Evolutionary conservation across 1,140 invertebrate genomes (phyloP).

Genomic region (Danaus melanippus): DNA sequence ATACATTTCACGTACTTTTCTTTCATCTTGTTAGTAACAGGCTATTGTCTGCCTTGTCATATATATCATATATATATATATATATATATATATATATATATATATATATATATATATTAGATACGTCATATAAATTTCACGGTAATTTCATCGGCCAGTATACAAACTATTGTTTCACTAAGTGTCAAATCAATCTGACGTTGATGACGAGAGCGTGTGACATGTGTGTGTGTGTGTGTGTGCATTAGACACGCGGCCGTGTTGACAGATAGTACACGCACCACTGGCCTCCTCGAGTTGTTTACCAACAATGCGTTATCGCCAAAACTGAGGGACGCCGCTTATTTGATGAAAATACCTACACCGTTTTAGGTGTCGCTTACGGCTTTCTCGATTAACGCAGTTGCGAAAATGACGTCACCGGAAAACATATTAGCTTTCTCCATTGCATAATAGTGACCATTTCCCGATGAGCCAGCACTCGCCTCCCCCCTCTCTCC

Average conservation of each 20-base stretch:
- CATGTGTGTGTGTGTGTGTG: not conserved
- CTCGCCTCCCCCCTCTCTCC: constrained; percentile 18
- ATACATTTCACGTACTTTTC: too few relatives aligned
- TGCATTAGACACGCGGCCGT: not conserved
- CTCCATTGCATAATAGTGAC: constrained; percentile 55
- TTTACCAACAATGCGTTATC: constrained; percentile 9
- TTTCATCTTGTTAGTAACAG: too few relatives aligned
- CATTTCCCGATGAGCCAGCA: constrained; percentile 38
- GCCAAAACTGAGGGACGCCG: constrained; percentile 1
- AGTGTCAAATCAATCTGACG: too few relatives aligned
- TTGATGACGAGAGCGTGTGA: too few relatives aligned
- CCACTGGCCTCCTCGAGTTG: constrained; percentile 7
- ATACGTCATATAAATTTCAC: too few relatives aligned
- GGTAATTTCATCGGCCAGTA: too few relatives aligned
- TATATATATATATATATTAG: too few relatives aligned
- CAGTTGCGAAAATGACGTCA: constrained; percentile 65
- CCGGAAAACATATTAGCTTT: constrained; percentile 59
- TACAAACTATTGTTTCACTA: too few relatives aligned
- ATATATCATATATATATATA: too few relatives aligned
- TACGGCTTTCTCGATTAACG: constrained; percentile 65
- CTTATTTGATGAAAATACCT: constrained; percentile 3
- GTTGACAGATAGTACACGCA: not conserved
- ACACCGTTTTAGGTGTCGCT: constrained; percentile 35
- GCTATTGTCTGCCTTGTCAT: too few relatives aligned
- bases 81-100: too few relatives aligned